A percentile compares a stretch with the other conserved stretches of the same genome.
Conservation (phyloP, 2,797 vertebrate genomes). For the Alauda arvensis region DNA sequence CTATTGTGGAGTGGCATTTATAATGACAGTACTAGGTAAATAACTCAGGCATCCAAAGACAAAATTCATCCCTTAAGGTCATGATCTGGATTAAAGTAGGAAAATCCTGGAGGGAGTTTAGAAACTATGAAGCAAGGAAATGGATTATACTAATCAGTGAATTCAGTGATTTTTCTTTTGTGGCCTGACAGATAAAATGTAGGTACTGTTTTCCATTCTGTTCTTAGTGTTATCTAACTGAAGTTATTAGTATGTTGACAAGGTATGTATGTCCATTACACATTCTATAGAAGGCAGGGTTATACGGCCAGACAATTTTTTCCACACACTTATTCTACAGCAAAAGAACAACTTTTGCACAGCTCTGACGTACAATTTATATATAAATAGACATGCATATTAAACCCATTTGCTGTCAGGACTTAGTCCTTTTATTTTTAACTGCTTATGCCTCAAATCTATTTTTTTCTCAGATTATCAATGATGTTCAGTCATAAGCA, state of each 20-base stretch:
- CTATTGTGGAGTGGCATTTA: neutral
- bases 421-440: neutral
- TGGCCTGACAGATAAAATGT: neutral
- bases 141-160: neutral
- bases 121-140: neutral
- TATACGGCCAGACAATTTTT: neutral
- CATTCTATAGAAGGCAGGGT: neutral
- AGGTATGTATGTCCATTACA: neutral
- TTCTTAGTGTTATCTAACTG: neutral
- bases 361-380: neutral
- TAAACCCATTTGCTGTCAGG: neutral
- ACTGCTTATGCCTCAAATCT: neutral
- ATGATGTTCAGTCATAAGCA: neutral
- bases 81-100: neutral
- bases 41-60: neutral
- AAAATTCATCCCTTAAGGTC: constrained; percentile 9
- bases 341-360: neutral
- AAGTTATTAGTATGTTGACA: neutral
- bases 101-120: neutral
- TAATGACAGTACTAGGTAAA: neutral
- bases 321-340: neutral
- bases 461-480: neutral
- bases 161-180: neutral
- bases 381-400: neutral
- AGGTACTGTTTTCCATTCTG: neutral